Evolutionary conservation across 2,888 invertebrate genomes (phyloP), one percentile per base, ranked within the genome.

Genomic region (Melanargia galathea): DNA sequence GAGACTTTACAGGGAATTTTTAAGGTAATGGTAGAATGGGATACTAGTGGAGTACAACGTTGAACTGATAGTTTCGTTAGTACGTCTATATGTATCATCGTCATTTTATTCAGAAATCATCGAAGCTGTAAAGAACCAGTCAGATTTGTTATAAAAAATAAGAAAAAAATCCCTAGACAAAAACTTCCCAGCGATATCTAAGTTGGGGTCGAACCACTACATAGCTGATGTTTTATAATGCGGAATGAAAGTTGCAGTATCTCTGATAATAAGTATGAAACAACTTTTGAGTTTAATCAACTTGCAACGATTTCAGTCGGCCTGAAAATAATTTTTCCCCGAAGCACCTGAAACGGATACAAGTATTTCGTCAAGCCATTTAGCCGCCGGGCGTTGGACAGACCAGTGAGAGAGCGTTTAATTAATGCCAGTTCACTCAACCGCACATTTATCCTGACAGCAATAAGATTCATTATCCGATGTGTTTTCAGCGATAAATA

Each of bases 391-490:
- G 88, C 86, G 52, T 10, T 86, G 86, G 83, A 65, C 73, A 77
- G 76, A 83, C 82, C 87, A 77, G 76, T 84, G 82, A 84, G 82
- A 85, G 86, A 86, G 86, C 73, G 77, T 84, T 85, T 87, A 87
- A 90, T 89, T 87, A 88, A 83, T 81, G 76, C 77, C 76, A 79
- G 77, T 81, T 73, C 30, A 61, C 61, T 70, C 65, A 69, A 60
- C 67, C 66, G 49, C 48, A 40, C 63, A 63, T 69, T 73, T 78
- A 80, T 72, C 60, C 0, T 43, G 57, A 43, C 2, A 10, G 1
- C 0, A 13, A 54, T 73, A 82, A 72, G 73, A 77, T 70, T 67
- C 60, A 76, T 58, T 67, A 72, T 82, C 26, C 60, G 46, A 40
- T 64, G 55, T 66, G 51, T 62, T 52, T 38, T 7, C 22, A 20